These are phyloP conservation scores for Psilopsiagon aurifrons DNA, from an alignment of 2,113 vertebrate genomes.

Conservation along the genomic window DNA sequence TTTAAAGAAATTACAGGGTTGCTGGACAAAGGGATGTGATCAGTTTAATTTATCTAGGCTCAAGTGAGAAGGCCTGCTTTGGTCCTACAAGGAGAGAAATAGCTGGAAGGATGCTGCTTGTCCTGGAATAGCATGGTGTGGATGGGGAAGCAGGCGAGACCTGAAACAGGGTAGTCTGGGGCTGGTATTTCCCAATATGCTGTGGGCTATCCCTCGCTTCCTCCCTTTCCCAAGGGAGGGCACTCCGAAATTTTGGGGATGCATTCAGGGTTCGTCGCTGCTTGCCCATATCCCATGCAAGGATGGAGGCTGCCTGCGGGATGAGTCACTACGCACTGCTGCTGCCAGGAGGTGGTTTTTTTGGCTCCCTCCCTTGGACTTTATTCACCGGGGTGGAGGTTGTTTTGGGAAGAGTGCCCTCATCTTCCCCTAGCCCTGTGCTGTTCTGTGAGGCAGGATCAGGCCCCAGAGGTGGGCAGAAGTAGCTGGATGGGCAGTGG, in stretches of 20 bases:
- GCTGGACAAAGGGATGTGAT: conserved; percentile 61
- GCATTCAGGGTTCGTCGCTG: rapidly evolving
- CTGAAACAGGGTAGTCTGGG: background rate
- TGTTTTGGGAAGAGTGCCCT: background rate
- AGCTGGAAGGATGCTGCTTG: background rate
- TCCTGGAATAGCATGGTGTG: background rate
- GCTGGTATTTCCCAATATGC: background rate
- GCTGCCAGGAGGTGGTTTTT: conserved; percentile 8
- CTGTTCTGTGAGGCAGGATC: background rate
- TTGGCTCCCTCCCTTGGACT: conserved; percentile 31
- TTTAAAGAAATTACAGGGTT: conserved; percentile 60
- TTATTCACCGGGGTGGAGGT: background rate
- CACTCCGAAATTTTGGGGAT: background rate
- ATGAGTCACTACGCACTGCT: conserved; percentile 36
- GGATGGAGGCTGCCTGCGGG: background rate
- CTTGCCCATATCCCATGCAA: background rate
- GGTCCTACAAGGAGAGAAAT: background rate
- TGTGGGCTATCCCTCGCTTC: background rate
- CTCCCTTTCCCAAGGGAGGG: background rate
- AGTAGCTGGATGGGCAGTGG: rapidly evolving
- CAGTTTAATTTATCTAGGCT: conserved; percentile 48
- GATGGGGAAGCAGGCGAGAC: background rate
- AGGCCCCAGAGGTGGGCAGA: background rate
- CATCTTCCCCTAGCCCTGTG: background rate
- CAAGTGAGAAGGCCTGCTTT: background rate